Base-by-base conservation (phyloP, 2,888 invertebrate species). In the Limnephilus auricula region DNA sequence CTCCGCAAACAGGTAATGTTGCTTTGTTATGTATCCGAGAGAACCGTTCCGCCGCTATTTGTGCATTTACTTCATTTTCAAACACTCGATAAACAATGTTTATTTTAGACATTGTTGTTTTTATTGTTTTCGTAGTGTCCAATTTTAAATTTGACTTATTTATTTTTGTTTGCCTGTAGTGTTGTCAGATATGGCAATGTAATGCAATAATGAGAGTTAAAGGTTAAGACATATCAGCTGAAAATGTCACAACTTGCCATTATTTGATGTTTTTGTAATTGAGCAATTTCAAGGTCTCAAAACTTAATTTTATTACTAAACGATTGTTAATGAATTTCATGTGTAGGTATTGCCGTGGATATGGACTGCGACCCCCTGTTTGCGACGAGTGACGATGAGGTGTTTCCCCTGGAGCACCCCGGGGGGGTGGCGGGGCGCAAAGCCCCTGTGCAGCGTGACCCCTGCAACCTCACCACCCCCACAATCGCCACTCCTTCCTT, bases 351-450 rank as follows among this genome's bases (percentile, higher is more conserved):
- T 96, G 93, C 95, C 95, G 97, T 96, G 93, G 96, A 97, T 94
- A 97, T 97, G 96, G 97, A 97, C 93, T 96, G 96, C 94, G 97
- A 97, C 93, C 96, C 96, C 93, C 94, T 97, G 92, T 97, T 97
- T 95, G 97, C 97, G 90, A 97, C 96, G 93, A 97, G 97, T 94
- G 97, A 97, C 94, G 96, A 96, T 93, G 97, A 97, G 93, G 95
- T 97, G 92, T 96, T 95, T 94, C 95, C 96, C 18, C 18, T 45
- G 12, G 30, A 79, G 18, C 37, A 32, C 25, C 15, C 92, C 2
- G 83, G 32, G 6, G 79, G 45, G 6, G 89, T 90, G 6, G 65
- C 91, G 6, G 79, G 82, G 1, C 65, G 85, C 10, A 92, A 92
- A 78, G 86, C 91, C 1, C 93, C 92, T 32, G 90, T 92, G 34